Evolutionary conservation across 2,888 invertebrate species (phyloP).

Genomic region (Pristionchus entomophagus): DNA sequence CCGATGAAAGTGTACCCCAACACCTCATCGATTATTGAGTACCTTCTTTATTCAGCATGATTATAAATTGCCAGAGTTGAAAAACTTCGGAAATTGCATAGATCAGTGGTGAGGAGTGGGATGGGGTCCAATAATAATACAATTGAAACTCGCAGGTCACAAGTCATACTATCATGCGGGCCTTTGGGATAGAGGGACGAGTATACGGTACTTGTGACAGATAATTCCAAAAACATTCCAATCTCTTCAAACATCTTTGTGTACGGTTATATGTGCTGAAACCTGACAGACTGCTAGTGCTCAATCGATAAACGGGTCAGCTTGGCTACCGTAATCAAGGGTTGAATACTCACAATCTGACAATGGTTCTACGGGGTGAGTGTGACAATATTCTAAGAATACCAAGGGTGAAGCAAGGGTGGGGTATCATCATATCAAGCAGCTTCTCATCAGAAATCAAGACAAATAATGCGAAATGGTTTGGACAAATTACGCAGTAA

Average conservation of each 20-base stretch:
- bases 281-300: neutral
- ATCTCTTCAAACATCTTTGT: constrained; percentile 37
- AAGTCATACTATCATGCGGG: constrained; percentile 7
- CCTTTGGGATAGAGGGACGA: neutral
- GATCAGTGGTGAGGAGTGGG: neutral
- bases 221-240: constrained; percentile 1
- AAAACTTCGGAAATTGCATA: constrained; percentile 26
- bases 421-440: neutral
- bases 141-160: constrained; percentile 1
- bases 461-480: constrained; percentile 24
- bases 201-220: constrained; percentile 20
- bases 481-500: constrained; percentile 7
- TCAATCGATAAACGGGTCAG: constrained; percentile 12
- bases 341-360: neutral
- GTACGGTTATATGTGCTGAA: constrained; percentile 22
- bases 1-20: no score
- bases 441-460: neutral
- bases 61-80: constrained; percentile 19
- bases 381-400: constrained; percentile 24
- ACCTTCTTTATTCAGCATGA: constrained; percentile 39
- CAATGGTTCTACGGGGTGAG: neutral
- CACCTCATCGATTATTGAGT: neutral
- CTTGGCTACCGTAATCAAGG: constrained; percentile 25
- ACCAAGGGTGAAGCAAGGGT: neutral
- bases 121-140: neutral